These are phyloP conservation scores for Netelia fuscicornis DNA, from an alignment of 2,888 invertebrate genomes.

Conservation along the genomic window DNA sequence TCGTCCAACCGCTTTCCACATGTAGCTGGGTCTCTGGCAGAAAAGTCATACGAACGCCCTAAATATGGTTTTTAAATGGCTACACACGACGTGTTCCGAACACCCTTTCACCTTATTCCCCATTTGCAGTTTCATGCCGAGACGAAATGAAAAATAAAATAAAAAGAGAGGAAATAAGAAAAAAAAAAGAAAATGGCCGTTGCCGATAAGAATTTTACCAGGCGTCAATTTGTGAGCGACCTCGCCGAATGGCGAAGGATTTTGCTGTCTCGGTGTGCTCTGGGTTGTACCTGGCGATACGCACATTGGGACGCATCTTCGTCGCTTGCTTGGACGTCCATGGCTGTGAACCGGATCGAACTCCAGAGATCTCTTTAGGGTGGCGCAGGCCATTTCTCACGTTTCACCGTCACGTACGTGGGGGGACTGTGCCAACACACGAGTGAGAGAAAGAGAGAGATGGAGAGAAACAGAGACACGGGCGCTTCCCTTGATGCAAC, in stretches of 20 bases:
- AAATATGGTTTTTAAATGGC: slow-evolving; percentile 81
- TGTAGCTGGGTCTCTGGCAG: slow-evolving; percentile 52
- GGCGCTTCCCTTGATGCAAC: slow-evolving; percentile 49
- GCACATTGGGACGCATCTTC: slow-evolving; percentile 96
- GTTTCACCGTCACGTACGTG: slow-evolving; percentile 70
- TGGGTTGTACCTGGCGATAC: slow-evolving; percentile 86
- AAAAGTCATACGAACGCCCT: slow-evolving; percentile 60
- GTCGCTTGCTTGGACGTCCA: slow-evolving; percentile 93
- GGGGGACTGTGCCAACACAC: slow-evolving; percentile 2
- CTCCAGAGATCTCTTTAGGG: slow-evolving; percentile 97
- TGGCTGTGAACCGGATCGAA: slow-evolving; percentile 96
- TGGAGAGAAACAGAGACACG: slow-evolving; percentile 40
- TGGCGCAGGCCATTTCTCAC: slow-evolving; percentile 98
- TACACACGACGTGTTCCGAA: slow-evolving; percentile 16
- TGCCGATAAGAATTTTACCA: slow-evolving; percentile 88
- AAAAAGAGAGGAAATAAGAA: slow-evolving; percentile 41
- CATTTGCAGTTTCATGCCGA: slow-evolving; percentile 32
- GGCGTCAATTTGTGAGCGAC: slow-evolving; percentile 94
- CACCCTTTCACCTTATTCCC: slow-evolving; percentile 31
- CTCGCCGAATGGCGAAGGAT: slow-evolving; percentile 93
- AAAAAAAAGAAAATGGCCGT: slow-evolving; percentile 78
- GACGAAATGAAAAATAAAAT: slow-evolving; percentile 33
- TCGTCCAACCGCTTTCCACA: slow-evolving; percentile 49
- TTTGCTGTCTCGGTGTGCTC: slow-evolving; percentile 81
- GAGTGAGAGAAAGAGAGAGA: slow-evolving; percentile 29